These are phyloP conservation scores for Sisyra terminalis DNA, from an alignment of 2,888 invertebrate species.

Conservation along the genomic window DNA sequence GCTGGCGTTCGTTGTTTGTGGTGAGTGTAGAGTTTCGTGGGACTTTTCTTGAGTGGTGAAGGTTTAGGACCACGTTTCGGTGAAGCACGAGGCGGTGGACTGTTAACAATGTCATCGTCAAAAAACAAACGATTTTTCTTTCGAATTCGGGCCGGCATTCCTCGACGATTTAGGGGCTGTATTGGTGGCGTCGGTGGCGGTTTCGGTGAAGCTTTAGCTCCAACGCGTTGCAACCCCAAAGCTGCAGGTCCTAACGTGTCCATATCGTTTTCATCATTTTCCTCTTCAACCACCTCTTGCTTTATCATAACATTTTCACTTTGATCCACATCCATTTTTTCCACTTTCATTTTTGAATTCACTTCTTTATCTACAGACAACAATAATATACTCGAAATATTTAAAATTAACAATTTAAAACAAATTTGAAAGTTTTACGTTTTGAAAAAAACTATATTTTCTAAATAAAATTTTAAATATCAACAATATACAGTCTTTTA, in stretches of 20 bases:
- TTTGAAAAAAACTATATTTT: neutral
- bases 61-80: constrained; percentile 47
- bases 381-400: neutral
- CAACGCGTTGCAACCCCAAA: constrained; percentile 65
- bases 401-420: neutral
- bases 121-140: constrained; percentile 80
- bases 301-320: constrained; percentile 23
- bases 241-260: constrained; percentile 63
- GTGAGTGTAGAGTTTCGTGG: constrained; percentile 24
- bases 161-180: constrained; percentile 69
- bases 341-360: constrained; percentile 13
- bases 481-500: constrained; percentile 1
- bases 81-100: constrained; percentile 55
- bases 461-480: constrained; percentile 1
- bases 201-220: constrained; percentile 55
- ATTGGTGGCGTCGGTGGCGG: constrained; percentile 52
- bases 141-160: constrained; percentile 79
- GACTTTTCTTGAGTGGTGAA: constrained; percentile 31
- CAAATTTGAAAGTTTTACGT: neutral
- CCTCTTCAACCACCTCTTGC: constrained; percentile 35
- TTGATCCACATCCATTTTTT: constrained; percentile 15
- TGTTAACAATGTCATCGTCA: constrained; percentile 77
- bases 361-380: neutral
- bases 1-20: constrained; percentile 28
- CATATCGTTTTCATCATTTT: constrained; percentile 45